Evolutionary conservation across 2,888 invertebrate genomes (phyloP).

Genomic region (Apeira syringaria): DNA sequence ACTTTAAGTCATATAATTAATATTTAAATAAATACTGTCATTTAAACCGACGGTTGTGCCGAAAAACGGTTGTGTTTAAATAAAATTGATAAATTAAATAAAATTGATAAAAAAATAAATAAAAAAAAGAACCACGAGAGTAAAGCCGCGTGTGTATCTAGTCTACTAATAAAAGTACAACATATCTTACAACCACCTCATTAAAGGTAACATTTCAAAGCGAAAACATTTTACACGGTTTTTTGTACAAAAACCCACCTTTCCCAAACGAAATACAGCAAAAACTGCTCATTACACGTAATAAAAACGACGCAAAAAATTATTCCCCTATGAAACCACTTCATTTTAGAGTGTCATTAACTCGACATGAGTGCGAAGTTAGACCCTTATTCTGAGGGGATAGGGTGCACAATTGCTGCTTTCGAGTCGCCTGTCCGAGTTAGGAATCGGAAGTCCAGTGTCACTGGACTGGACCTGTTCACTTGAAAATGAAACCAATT

Average conservation of each 20-base stretch:
- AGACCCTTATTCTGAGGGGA: slow-evolving; percentile 41
- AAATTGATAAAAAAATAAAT: no score
- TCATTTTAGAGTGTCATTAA: slow-evolving; percentile 33
- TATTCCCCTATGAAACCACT: slow-evolving; percentile 31
- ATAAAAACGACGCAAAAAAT: slow-evolving; percentile 31
- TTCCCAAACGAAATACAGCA: slow-evolving; percentile 18
- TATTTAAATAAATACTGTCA: no score
- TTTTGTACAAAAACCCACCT: slow-evolving; percentile 14
- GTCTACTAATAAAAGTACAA: no score
- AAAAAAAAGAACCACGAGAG: no score
- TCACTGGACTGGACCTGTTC: slow-evolving; percentile 71
- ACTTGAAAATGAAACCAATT: slow-evolving; percentile 81
- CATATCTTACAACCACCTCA: no score
- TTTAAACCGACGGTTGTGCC: no score
- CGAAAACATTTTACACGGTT: background rate
- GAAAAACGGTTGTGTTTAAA: no score
- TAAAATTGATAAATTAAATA: no score
- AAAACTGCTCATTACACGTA: slow-evolving; percentile 31
- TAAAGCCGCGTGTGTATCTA: no score
- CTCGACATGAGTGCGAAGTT: slow-evolving; percentile 31
- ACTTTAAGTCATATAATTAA: no score
- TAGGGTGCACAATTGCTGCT: slow-evolving; percentile 53
- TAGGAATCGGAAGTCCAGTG: slow-evolving; percentile 61
- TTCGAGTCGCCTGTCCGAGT: slow-evolving; percentile 39
- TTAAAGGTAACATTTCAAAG: background rate